A percentile compares a stretch with the other conserved stretches of the same genome.
Evolutionary conservation across 2,113 vertebrate genomes (phyloP).

Genomic region (Zapornia atra): DNA sequence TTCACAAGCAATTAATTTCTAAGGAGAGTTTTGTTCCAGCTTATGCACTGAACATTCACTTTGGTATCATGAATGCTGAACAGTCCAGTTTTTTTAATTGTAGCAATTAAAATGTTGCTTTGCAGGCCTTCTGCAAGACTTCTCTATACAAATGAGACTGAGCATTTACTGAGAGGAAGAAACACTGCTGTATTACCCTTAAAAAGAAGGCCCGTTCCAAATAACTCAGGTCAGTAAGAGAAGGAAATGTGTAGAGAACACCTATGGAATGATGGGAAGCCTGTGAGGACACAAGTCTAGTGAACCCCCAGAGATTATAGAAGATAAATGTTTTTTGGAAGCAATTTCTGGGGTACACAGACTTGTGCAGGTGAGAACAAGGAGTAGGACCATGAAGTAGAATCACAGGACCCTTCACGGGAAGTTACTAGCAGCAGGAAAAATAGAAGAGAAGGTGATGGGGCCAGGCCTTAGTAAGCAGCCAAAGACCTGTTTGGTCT

Average conservation of each 20-base stretch:
- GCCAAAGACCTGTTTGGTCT: neutral
- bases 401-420: neutral
- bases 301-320: neutral
- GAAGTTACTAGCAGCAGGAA: neutral
- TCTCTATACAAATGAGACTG: neutral
- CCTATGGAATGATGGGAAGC: neutral
- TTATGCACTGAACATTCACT: neutral
- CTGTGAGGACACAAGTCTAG: neutral
- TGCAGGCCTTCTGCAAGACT: neutral
- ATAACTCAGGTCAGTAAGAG: neutral
- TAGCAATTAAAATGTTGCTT: neutral
- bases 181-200: neutral
- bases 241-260: neutral
- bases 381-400: neutral
- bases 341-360: neutral
- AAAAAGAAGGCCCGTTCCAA: neutral
- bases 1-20: neutral
- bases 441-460: neutral
- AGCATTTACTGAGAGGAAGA: neutral
- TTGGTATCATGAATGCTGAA: neutral
- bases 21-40: neutral
- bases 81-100: neutral
- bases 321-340: neutral
- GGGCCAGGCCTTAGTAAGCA: neutral
- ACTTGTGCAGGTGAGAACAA: neutral